phyloP scores from a whole-genome alignment of 2,113 vertebrate species.

The Nansenia antarctica region DNA sequence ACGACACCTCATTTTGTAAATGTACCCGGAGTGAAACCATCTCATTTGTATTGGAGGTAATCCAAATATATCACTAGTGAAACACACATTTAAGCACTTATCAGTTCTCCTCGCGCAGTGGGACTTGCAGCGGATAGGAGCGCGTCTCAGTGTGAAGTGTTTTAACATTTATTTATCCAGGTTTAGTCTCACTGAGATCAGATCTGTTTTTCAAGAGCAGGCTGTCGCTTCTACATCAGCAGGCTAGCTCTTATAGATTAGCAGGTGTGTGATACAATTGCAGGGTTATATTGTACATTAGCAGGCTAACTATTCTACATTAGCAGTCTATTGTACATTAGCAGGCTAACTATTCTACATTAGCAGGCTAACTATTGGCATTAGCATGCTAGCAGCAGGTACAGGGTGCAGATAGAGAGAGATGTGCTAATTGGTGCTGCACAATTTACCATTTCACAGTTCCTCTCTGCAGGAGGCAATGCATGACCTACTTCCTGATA shows the following conservation, averaged over 20 bases:
- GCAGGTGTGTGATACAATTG: too few species aligned
- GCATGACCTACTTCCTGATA: background rate
- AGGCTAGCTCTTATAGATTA: too few species aligned
- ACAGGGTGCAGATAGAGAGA: too few species aligned
- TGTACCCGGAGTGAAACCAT: background rate
- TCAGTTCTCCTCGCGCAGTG: background rate
- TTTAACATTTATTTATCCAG: background rate
- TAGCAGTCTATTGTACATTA: too few species aligned
- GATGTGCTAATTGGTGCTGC: background rate
- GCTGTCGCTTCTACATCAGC: too few species aligned
- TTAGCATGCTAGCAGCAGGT: too few species aligned
- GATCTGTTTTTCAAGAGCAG: background rate
- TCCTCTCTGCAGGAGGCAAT: background rate
- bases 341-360: too few species aligned
- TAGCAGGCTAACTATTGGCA: too few species aligned
- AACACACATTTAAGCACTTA: background rate
- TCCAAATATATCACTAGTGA: background rate
- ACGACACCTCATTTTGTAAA: background rate
- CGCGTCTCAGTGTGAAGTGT: too few species aligned
- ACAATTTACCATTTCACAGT: background rate
- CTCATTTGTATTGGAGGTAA: background rate
- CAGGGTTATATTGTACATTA: too few species aligned
- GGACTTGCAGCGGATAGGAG: too few species aligned
- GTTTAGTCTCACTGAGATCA: background rate
- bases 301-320: too few species aligned